These are phyloP conservation scores for Macaca mulatta DNA, from an alignment of 2,113 vertebrate genomes.

Conservation along the genomic window DNA sequence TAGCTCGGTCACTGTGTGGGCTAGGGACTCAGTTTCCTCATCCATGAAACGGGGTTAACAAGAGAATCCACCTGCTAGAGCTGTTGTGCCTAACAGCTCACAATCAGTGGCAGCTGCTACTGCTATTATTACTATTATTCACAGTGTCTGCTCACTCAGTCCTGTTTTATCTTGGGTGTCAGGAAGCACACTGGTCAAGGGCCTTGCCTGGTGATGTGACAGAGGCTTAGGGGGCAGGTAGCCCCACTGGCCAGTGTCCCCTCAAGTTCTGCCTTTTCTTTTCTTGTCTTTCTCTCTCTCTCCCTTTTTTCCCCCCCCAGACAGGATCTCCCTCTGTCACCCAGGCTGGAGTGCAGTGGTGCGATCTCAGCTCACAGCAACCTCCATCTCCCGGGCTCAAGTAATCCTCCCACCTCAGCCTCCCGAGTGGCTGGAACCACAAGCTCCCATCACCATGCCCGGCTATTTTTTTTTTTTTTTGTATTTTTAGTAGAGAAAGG, in stretches of 20 bases:
- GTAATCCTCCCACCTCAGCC: no score
- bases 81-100: background rate
- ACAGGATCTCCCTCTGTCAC: background rate
- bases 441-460: no score
- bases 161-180: background rate
- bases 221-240: background rate
- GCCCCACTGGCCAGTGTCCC: background rate
- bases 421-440: no score
- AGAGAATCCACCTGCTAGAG: background rate
- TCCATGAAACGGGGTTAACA: background rate
- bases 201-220: background rate
- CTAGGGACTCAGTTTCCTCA: background rate
- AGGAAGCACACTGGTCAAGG: background rate
- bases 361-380: no score
- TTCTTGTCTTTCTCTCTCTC: background rate
- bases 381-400: no score
- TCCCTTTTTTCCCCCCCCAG: background rate
- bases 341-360: no score
- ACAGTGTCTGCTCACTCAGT: background rate
- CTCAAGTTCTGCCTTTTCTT: background rate
- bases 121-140: no score
- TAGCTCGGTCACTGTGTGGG: background rate
- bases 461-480: no score
- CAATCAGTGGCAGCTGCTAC: background rate
- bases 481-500: no score